These are phyloP conservation scores for Homarus americanus DNA, from an alignment of 1,140 invertebrate genomes.

Conservation along the genomic window DNA sequence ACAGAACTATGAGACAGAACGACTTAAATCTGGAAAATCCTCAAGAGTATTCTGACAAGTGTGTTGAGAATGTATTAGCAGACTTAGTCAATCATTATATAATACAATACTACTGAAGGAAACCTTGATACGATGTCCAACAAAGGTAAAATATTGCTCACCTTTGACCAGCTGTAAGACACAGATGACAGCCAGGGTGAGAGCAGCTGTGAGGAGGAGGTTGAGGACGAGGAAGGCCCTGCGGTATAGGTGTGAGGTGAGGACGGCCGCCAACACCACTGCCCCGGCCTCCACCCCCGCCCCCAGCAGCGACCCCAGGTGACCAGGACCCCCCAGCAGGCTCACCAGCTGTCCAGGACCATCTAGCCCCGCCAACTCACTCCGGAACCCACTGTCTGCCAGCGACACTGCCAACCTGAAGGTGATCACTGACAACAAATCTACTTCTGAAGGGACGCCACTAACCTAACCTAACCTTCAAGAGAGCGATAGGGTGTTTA, in stretches of 20 bases:
- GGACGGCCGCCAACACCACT: constrained; percentile 44
- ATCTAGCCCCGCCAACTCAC: background rate
- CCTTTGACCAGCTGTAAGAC: constrained; percentile 53
- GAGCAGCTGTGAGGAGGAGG: constrained; percentile 37
- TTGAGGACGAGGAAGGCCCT: constrained; percentile 46
- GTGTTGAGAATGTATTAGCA: too few species aligned
- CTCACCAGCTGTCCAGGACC: background rate
- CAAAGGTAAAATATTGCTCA: too few species aligned
- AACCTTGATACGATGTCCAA: too few species aligned
- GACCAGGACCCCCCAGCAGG: constrained; percentile 30
- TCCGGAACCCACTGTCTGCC: constrained; percentile 33
- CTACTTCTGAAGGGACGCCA: too few species aligned
- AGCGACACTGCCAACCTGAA: constrained; percentile 59
- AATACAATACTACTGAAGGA: too few species aligned
- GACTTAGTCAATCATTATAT: too few species aligned
- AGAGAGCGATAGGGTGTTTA: too few species aligned
- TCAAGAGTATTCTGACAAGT: too few species aligned
- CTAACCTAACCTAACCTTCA: too few species aligned
- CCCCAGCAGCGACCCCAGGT: constrained; percentile 42
- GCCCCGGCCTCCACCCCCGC: constrained; percentile 59
- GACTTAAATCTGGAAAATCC: too few species aligned
- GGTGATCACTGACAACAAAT: too few species aligned
- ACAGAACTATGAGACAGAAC: too few species aligned
- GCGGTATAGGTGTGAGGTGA: constrained; percentile 53
- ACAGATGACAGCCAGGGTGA: constrained; percentile 22